These are phyloP conservation scores for Pomatorhinus ruficollis DNA, from an alignment of 2,113 vertebrate species.

Conservation along the genomic window DNA sequence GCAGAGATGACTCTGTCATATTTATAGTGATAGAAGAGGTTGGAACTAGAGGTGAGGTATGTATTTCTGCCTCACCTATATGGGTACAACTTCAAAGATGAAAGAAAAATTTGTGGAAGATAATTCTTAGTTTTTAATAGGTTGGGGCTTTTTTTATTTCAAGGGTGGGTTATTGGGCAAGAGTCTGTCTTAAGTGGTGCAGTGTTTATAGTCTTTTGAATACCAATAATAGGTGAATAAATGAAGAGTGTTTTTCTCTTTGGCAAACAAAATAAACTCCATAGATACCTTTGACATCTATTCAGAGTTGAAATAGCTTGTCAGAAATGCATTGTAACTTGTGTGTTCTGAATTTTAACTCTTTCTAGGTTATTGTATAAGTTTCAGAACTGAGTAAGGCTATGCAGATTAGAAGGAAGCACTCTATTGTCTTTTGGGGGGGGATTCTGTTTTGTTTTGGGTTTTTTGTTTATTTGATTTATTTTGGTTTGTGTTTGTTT, in stretches of 20 bases:
- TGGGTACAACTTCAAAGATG: neutral
- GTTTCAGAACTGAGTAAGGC: neutral
- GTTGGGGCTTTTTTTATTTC: neutral
- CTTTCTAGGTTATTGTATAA: neutral
- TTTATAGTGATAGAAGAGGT: neutral
- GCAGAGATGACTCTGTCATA: neutral
- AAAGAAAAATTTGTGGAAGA: neutral
- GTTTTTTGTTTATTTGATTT: neutral
- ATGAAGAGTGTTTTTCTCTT: neutral
- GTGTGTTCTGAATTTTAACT: neutral
- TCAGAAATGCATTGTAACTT: neutral
- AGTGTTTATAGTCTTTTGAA: neutral
- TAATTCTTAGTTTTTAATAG: neutral
- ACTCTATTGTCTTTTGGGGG: neutral
- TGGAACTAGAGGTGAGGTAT: neutral
- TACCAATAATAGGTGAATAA: neutral
- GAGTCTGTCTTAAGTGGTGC: neutral
- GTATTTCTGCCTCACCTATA: neutral
- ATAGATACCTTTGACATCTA: neutral
- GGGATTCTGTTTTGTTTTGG: rapidly evolving
- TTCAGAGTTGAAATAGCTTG: neutral
- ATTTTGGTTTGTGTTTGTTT: neutral
- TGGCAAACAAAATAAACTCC: rapidly evolving
- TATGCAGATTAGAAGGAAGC: neutral
- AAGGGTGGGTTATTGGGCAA: neutral